phyloP scores from a whole-genome alignment of 2,888 invertebrate genomes.

The Drosophila histrio region DNA sequence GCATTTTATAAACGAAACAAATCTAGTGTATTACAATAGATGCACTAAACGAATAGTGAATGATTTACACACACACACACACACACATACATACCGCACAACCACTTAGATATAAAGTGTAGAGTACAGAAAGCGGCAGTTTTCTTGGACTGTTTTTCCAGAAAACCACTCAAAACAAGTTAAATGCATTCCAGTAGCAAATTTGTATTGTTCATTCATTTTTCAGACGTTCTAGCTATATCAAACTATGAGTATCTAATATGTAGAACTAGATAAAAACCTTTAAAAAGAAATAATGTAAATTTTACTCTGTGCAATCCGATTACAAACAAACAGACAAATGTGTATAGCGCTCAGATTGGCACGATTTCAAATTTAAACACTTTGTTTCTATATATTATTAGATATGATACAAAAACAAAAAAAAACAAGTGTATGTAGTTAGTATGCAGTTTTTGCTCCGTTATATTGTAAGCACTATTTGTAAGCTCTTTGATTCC shows the following conservation, averaged over 20 bases:
- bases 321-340: conserved; percentile 16
- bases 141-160: conserved; percentile 19
- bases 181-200: conserved; percentile 74
- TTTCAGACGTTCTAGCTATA: conserved; percentile 52
- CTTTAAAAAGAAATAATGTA: conserved; percentile 3
- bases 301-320: conserved; percentile 47
- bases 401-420: conserved; percentile 27
- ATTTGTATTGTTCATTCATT: conserved; percentile 56
- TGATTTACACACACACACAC: neutral
- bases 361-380: conserved; percentile 30
- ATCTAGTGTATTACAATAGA: neutral
- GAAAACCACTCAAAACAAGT: conserved; percentile 28
- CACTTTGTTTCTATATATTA: conserved; percentile 31
- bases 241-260: conserved; percentile 16
- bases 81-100: conserved; percentile 13
- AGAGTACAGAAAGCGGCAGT: conserved; percentile 4
- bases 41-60: neutral
- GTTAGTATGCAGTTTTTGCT: conserved; percentile 66
- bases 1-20: neutral
- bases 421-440: conserved; percentile 37
- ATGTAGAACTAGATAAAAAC: conserved; percentile 40
- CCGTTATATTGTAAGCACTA: conserved; percentile 54
- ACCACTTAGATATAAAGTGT: conserved; percentile 4
- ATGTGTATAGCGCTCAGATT: conserved; percentile 34
- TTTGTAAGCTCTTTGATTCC: conserved; percentile 68